Evolutionary conservation across 2,113 vertebrate species (phyloP).

Genomic region (Panthera tigris): DNA sequence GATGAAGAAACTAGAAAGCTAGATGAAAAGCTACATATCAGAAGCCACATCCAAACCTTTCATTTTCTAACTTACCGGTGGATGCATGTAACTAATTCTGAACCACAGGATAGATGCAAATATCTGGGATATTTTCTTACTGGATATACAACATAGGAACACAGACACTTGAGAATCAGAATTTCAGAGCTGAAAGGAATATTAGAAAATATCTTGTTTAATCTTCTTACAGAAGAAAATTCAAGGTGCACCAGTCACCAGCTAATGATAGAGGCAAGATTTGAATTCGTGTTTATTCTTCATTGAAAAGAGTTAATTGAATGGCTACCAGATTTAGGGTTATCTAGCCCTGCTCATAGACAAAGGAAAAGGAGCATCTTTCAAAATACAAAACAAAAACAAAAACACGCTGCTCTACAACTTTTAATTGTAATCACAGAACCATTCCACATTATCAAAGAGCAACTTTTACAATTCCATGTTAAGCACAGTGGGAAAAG

Average conservation of each 20-base stretch:
- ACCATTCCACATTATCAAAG: not conserved
- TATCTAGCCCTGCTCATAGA: not conserved
- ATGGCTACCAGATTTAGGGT: not conserved
- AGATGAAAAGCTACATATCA: not conserved
- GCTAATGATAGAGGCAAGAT: not conserved
- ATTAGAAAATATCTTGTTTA: not conserved
- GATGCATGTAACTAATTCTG: not conserved
- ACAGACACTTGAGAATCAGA: not conserved
- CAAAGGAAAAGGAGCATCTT: not conserved
- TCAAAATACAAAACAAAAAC: not conserved
- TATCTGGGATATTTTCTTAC: not conserved
- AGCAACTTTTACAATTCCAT: not conserved
- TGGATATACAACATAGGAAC: not conserved
- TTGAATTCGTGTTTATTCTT: not conserved
- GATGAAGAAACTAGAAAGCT: not conserved
- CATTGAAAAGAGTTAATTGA: not conserved
- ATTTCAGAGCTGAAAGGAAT: not conserved
- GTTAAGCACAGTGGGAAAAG: not conserved
- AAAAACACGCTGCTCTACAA: not conserved
- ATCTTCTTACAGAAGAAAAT: not conserved
- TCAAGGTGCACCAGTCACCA: not conserved
- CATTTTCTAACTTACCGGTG: not conserved
- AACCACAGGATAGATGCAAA: not conserved
- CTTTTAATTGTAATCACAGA: not conserved
- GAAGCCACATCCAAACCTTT: not conserved